phyloP scores from a whole-genome alignment of 2,797 vertebrate genomes.

The Poeciliopsis turneri region DNA sequence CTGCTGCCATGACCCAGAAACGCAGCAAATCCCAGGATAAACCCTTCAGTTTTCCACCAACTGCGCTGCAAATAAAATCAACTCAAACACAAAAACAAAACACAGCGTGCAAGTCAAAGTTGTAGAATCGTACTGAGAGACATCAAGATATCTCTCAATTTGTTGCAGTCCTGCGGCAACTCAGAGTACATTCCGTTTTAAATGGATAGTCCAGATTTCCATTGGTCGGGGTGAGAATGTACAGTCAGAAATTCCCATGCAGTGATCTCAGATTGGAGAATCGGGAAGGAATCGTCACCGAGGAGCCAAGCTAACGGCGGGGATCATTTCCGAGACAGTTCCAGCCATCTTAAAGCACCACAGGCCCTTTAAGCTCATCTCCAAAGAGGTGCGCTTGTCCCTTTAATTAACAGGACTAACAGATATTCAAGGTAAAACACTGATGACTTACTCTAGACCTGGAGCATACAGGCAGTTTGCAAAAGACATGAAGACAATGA shows the following conservation, averaged over 20 bases:
- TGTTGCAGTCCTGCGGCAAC: background rate
- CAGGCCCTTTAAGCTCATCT: background rate
- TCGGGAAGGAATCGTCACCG: background rate
- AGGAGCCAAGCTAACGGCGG: background rate
- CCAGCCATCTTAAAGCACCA: background rate
- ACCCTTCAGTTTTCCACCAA: background rate
- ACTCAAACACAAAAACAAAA: background rate
- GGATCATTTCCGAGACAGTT: background rate
- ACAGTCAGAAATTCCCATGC: background rate
- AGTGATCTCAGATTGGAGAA: background rate
- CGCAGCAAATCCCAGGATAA: conserved; percentile 13
- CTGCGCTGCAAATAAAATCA: background rate
- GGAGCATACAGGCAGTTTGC: background rate
- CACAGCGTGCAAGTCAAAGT: background rate
- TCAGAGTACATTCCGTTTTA: background rate
- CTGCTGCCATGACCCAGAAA: conserved; percentile 32
- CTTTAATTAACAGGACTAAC: background rate
- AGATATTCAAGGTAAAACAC: background rate
- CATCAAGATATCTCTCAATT: no score
- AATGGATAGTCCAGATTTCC: background rate
- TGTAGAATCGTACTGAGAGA: background rate
- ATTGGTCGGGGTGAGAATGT: background rate
- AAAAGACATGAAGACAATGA: background rate
- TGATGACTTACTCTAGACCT: background rate
- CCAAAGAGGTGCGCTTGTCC: background rate